phyloP scores from a whole-genome alignment of 2,888 invertebrate species.

The Archaeoteleia sp. region DNA sequence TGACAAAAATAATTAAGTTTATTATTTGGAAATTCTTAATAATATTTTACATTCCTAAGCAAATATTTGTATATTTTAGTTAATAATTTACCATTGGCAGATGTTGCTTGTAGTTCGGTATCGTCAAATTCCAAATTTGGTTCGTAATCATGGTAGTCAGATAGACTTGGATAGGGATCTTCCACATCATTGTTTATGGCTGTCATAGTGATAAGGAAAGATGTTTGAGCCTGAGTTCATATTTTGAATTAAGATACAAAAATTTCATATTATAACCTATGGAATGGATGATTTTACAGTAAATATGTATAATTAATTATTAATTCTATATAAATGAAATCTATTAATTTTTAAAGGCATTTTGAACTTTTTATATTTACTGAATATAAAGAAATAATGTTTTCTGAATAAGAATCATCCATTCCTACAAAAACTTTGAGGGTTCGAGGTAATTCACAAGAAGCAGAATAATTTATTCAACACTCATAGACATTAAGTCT shows the following conservation, averaged over 20 bases:
- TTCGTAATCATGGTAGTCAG: constrained; percentile 95
- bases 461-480: too few relatives aligned
- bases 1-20: constrained; percentile 34
- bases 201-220: constrained; percentile 55
- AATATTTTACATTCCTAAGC: too few relatives aligned
- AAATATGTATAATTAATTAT: too few relatives aligned
- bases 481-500: too few relatives aligned
- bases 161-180: constrained; percentile 90
- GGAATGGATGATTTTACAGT: constrained; percentile 18
- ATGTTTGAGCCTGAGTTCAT: constrained; percentile 47
- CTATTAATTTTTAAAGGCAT: too few relatives aligned
- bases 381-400: too few relatives aligned
- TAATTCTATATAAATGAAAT: too few relatives aligned
- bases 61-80: constrained; percentile 1
- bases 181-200: constrained; percentile 78
- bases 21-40: constrained; percentile 29
- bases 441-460: too few relatives aligned
- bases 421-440: too few relatives aligned
- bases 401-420: too few relatives aligned
- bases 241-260: constrained; percentile 37
- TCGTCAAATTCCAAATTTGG: constrained; percentile 98
- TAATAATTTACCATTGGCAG: constrained; percentile 80
- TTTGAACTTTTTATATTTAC: too few relatives aligned
- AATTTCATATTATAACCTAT: constrained; percentile 4
- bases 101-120: constrained; percentile 86